A percentile compares a stretch with the other conserved stretches of the same genome.
Conservation (phyloP, 2,797 vertebrate genomes). For the Saxicola maurus region DNA sequence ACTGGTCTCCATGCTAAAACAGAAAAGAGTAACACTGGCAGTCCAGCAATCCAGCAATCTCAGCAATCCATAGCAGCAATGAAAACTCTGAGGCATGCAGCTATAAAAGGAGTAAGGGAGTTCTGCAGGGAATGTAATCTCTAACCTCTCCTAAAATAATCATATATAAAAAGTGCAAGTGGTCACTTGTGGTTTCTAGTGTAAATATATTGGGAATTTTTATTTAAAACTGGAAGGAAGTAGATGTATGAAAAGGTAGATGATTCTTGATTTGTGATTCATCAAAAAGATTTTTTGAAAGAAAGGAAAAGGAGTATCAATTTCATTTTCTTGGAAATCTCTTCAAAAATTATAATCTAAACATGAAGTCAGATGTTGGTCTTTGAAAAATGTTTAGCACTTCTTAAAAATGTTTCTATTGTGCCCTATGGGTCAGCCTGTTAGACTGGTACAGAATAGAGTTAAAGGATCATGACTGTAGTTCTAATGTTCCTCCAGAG, state of each 20-base stretch:
- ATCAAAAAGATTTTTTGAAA: neutral
- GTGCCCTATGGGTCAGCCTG: neutral
- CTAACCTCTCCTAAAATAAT: slow-evolving; percentile 2
- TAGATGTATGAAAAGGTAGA: neutral
- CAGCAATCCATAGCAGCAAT: neutral
- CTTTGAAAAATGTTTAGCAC: neutral
- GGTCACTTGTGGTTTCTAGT: neutral
- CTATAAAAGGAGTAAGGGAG: neutral
- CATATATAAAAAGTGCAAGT: neutral
- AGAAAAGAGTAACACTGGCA: neutral
- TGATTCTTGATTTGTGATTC: neutral
- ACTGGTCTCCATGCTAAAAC: neutral
- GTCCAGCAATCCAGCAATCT: neutral
- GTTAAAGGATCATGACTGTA: neutral
- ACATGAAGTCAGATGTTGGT: neutral
- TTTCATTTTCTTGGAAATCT: neutral
- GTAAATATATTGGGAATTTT: neutral
- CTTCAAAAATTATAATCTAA: neutral
- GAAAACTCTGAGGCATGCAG: neutral
- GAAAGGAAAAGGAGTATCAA: neutral
- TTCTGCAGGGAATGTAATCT: neutral
- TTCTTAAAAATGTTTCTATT: neutral
- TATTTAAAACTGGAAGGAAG: neutral
- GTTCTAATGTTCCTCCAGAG: neutral
- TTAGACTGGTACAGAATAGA: neutral